Conservation (phyloP, 2,888 invertebrate species). For the Pelosia muscerda region DNA sequence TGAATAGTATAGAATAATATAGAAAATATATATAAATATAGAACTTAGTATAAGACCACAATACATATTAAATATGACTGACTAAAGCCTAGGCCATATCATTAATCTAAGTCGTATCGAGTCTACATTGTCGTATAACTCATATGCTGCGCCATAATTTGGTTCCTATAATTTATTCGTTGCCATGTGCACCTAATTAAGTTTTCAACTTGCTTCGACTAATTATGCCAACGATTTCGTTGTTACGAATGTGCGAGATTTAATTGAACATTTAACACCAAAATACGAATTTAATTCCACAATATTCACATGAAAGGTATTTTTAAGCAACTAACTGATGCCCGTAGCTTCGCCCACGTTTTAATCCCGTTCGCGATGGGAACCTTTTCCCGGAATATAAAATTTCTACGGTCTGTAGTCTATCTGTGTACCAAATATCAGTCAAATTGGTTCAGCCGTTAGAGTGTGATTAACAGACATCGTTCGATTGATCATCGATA, state of each 20-base stretch:
- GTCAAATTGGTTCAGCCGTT: no score
- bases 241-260: not conserved
- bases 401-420: no score
- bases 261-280: not conserved
- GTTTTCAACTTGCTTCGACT: not conserved
- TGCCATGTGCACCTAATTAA: conserved; percentile 19
- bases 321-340: not conserved
- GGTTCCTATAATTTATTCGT: conserved; percentile 16
- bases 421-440: no score
- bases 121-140: conserved; percentile 10
- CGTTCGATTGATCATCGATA: no score
- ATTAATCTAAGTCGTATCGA: conserved; percentile 16
- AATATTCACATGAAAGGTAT: not conserved
- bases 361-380: no score
- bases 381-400: no score
- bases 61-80: not conserved
- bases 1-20: no score
- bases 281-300: not conserved
- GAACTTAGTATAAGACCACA: no score
- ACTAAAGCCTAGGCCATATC: not conserved
- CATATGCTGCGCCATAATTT: not conserved
- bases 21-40: no score
- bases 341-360: no score
- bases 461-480: no score
- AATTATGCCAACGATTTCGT: not conserved